These are phyloP conservation scores for Pseudolycoriella hygida DNA, from an alignment of 2,888 invertebrate genomes.

Conservation along the genomic window DNA sequence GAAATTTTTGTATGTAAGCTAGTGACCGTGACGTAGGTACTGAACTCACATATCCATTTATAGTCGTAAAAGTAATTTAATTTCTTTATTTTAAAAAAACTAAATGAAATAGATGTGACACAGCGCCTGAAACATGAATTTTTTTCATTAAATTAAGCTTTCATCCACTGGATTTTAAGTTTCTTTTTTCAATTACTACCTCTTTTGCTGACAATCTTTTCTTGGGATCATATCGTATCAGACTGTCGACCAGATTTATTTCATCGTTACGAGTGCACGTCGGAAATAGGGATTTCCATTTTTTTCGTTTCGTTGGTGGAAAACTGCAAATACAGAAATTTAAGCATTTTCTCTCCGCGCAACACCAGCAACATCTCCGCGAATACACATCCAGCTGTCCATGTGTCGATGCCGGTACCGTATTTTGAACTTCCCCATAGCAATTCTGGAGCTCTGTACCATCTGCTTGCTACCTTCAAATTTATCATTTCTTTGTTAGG, in stretches of 20 bases:
- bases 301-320: slow-evolving; percentile 58
- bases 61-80: too few species aligned
- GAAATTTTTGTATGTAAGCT: too few species aligned
- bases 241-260: slow-evolving; percentile 53
- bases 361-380: slow-evolving; percentile 87
- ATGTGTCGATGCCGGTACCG: slow-evolving; percentile 77
- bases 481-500: too few species aligned
- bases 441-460: slow-evolving; percentile 91
- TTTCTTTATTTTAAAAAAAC: too few species aligned
- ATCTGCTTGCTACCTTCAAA: slow-evolving; percentile 61
- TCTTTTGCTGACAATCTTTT: slow-evolving; percentile 56
- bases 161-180: too few species aligned
- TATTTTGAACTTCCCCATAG: slow-evolving; percentile 85
- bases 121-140: slow-evolving; percentile 6
- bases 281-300: slow-evolving; percentile 64
- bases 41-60: too few species aligned
- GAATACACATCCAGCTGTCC: slow-evolving; percentile 90
- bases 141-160: too few species aligned
- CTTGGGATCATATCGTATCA: slow-evolving; percentile 64
- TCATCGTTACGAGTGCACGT: slow-evolving; percentile 51
- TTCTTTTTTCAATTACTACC: too few species aligned
- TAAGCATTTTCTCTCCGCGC: not conserved
- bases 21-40: too few species aligned
- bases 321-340: too few species aligned
- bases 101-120: too few species aligned